These are phyloP conservation scores for Dasyprocta punctata DNA, from an alignment of 2,113 vertebrate genomes.

Conservation along the genomic window DNA sequence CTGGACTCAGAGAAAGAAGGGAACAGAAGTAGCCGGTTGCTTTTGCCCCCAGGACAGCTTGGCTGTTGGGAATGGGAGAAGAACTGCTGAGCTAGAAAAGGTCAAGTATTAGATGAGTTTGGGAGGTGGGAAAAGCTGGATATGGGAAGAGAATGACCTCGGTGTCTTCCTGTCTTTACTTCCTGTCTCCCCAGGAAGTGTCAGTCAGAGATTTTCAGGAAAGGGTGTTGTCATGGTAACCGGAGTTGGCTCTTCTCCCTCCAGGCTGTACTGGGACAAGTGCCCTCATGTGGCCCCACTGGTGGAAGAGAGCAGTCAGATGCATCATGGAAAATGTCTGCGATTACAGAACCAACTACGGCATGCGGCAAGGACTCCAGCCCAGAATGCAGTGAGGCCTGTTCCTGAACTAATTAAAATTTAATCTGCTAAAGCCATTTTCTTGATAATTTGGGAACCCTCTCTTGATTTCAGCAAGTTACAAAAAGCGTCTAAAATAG, in stretches of 20 bases:
- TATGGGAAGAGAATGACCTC: conserved; percentile 75
- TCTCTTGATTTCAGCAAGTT: conserved; percentile 65
- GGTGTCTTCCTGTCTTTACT: conserved; percentile 77
- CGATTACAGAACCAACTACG: background rate
- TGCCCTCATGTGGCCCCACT: conserved; percentile 34
- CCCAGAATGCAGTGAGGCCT: background rate
- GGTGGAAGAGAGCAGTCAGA: conserved; percentile 19
- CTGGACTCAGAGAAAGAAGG: background rate
- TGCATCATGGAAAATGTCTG: conserved; percentile 27
- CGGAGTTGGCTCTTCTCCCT: conserved; percentile 51
- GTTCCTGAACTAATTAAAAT: conserved; percentile 72
- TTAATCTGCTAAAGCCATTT: conserved; percentile 74
- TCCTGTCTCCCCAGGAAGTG: conserved; percentile 82
- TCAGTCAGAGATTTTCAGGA: conserved; percentile 78
- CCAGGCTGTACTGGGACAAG: background rate
- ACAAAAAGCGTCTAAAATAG: conserved; percentile 64
- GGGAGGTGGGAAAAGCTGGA: conserved; percentile 59
- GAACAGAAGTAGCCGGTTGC: background rate
- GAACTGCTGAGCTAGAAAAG: conserved; percentile 12
- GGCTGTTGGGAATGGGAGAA: background rate
- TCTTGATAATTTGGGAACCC: conserved; percentile 71
- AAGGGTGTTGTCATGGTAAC: conserved; percentile 68
- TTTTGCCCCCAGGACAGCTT: background rate
- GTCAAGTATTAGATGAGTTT: conserved; percentile 35
- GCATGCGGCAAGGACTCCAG: background rate